Base-by-base conservation (phyloP, 1,140 invertebrate genomes). In the Leptoteleia sp. region DNA sequence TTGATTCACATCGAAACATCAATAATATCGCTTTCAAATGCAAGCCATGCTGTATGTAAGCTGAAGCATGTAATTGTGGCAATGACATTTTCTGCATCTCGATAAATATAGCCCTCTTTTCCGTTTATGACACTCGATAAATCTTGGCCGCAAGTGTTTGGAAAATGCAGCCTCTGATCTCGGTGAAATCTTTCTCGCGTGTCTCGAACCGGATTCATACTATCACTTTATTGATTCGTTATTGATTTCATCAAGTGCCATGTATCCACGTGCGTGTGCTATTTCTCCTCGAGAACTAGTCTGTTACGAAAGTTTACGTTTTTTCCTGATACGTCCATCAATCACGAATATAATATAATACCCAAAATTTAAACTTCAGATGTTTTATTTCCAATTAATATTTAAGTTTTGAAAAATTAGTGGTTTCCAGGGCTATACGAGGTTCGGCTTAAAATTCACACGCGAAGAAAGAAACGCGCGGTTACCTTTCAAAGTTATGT, bases 31-130 rank as follows among this genome's bases (percentile, higher is more conserved):
- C 47, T 50, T 57, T 57, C 17, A 47, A 37, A 45, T 35, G 55
- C 22, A 45, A n/a, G n/a, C n/a, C n/a, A 4, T 12, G 15, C 2
- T 1, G 42, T 54, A 38, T 22, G 52, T 42, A 29, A 54, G 15
- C 19, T 38, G 9, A 27, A 9, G 8, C 35, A 38, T 38, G 12
- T 52, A 42, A 64, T 11, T 31, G 37, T 52, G 61, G 47, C 61
- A 64, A 64, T 52, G 61, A 50, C 61, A 61, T 61, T 64, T 64
- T 64, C 45, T 42, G 47, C 25, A 22, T 50, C 29, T 29, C 11
- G 35, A 40, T 50, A 62, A 50, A 48, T 48, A 50, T 50, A 50
- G 37, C 9, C 42, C 37, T 52, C 43, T 50, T 64, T 61, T 50
- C 22, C 31, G 27, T 38, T 50, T 62, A 62, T 40, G 59, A 29